These are phyloP conservation scores for Mythimna pallens DNA, from an alignment of 2,888 invertebrate genomes.

Conservation along the genomic window DNA sequence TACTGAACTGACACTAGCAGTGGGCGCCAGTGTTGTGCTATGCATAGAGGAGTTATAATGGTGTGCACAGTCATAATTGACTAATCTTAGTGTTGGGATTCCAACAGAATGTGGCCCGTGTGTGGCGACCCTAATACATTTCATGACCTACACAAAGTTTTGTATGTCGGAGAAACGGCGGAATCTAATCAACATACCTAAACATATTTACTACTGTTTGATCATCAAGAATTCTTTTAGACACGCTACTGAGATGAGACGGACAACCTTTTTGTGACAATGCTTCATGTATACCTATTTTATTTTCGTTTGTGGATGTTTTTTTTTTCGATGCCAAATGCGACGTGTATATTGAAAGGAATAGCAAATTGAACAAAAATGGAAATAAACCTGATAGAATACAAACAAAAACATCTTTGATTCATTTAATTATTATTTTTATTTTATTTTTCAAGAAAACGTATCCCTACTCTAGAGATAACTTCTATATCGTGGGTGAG, in stretches of 20 bases:
- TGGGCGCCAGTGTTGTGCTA: no score
- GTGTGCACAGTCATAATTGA: no score
- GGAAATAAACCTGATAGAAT: background rate
- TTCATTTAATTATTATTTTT: no score
- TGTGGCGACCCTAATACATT: slow-evolving; percentile 2
- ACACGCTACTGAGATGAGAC: slow-evolving; percentile 12
- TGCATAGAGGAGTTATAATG: no score
- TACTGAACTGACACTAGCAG: no score
- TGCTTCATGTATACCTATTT: background rate
- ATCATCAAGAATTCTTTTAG: slow-evolving; percentile 44
- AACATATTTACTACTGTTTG: slow-evolving; percentile 44
- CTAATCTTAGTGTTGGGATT: no score
- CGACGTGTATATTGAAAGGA: background rate
- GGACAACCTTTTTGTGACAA: slow-evolving; percentile 24
- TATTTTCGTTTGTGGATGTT: background rate
- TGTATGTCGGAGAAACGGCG: background rate
- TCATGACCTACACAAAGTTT: slow-evolving; percentile 56
- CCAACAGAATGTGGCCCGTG: no score
- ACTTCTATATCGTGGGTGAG: no score
- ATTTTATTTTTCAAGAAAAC: no score
- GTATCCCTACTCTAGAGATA: no score
- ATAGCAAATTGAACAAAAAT: background rate
- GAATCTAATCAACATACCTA: slow-evolving; percentile 48
- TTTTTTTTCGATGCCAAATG: background rate
- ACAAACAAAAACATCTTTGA: no score